Evolutionary conservation across 1,140 invertebrate species (phyloP).

Genomic region (Hycleus phaleratus): DNA sequence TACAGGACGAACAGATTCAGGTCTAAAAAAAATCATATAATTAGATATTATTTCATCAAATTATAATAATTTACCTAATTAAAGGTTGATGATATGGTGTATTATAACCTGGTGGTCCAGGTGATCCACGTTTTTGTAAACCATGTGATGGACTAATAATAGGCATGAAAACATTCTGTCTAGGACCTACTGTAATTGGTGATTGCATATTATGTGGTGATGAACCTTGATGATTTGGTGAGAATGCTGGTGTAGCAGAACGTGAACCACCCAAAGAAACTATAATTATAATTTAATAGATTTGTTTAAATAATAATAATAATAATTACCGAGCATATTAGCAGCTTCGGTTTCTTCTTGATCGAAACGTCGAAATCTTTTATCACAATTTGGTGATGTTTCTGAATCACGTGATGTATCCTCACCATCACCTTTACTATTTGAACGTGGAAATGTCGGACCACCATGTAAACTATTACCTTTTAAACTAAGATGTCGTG

Average conservation of each 20-base stretch:
- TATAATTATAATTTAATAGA: slow-evolving; percentile 32
- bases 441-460: slow-evolving; percentile 40
- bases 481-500: slow-evolving; percentile 86
- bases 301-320: too few relatives aligned
- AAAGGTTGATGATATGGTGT: slow-evolving; percentile 27
- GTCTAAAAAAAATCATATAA: slow-evolving; percentile 43
- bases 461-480: slow-evolving; percentile 52
- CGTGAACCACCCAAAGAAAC: slow-evolving; percentile 88
- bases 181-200: slow-evolving; percentile 52
- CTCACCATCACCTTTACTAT: slow-evolving; percentile 67
- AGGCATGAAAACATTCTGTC: slow-evolving; percentile 79
- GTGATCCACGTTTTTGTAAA: slow-evolving; percentile 30
- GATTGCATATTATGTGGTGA: slow-evolving; percentile 60
- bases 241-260: slow-evolving; percentile 80
- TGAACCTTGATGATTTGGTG: slow-evolving; percentile 61
- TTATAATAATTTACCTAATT: slow-evolving; percentile 14
- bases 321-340: slow-evolving; percentile 75
- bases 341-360: slow-evolving; percentile 94
- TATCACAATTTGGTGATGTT: slow-evolving; percentile 70
- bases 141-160: slow-evolving; percentile 56
- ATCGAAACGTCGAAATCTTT: slow-evolving; percentile 66
- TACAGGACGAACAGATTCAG: slow-evolving; percentile 50
- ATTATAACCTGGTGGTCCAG: slow-evolving; percentile 26
- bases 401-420: slow-evolving; percentile 84
- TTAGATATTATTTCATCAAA: slow-evolving; percentile 23